A percentile compares a stretch with the other conserved stretches of the same genome.
These are phyloP conservation scores for Spongia lamella DNA, from an alignment of 37 sponge, comb jelly and placozoan genomes.

Conservation along the genomic window DNA sequence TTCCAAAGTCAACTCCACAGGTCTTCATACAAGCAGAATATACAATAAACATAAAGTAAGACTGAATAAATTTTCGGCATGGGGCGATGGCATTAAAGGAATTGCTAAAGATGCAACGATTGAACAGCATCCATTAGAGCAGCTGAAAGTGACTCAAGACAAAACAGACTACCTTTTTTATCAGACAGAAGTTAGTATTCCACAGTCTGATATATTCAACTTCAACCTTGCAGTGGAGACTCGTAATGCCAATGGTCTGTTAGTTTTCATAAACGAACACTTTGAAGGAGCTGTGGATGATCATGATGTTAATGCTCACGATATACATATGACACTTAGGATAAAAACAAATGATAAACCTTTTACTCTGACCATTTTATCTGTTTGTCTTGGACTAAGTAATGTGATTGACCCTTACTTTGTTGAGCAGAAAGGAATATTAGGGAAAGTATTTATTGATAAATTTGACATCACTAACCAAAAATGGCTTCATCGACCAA, in stretches of 20 bases:
- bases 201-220: no score
- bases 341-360: neutral
- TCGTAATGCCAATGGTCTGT: constrained; percentile 3
- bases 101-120: no score
- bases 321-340: neutral
- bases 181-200: neutral
- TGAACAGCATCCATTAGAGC: constrained; percentile 26
- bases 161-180: constrained; percentile 43
- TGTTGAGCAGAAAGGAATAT: constrained; percentile 32
- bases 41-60: neutral
- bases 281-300: neutral
- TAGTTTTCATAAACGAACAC: constrained; percentile 28
- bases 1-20: neutral
- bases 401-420: neutral
- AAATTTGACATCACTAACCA: constrained; percentile 8
- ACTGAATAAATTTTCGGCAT: neutral
- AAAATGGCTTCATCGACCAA: constrained; percentile 27
- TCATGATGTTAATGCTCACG: neutral
- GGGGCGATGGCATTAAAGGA: neutral
- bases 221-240: neutral
- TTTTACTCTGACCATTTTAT: constrained; percentile 9
- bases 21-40: constrained; percentile 6
- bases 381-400: constrained; percentile 30
- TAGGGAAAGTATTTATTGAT: constrained; percentile 3
- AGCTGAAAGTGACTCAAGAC: constrained; percentile 35